Evolutionary conservation across 2,888 invertebrate genomes (phyloP), one percentile per base, ranked within the genome.

Genomic region (Sarcophaga caerulescens): DNA sequence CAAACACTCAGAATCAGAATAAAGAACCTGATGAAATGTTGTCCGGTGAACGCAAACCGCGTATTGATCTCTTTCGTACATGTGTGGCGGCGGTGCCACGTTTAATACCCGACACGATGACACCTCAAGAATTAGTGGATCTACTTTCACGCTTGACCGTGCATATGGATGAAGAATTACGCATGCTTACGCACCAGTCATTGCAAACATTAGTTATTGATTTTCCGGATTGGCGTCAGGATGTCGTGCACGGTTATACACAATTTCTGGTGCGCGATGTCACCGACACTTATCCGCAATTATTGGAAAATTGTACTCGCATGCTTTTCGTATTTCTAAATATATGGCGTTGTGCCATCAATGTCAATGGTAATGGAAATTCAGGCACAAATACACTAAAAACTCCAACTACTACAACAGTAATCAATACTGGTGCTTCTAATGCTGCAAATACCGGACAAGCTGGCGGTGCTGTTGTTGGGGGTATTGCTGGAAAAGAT

Each of bases 1-100:
- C 99, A 0, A 98, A 98, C 89, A 97, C 98, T 1, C 99, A 99
- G 92, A 99, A 98, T 92, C 96, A 97, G 68, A 98, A 98, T 88
- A 99, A 99, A 93, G 98, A 98, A 91, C 97, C 98, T 11, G 96
- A 96, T 89, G 98, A 98, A 93, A 97, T 98, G 95, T 95, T 97
- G 52, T 97, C 97, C 0, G 99, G 99, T 0, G 99, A 99, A 92
- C 95, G 99, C 60, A 99, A 99, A 92, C 99, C 99, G 0, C 96
- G 99, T 91, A 98, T 99, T 89, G 99, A 99, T 94, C 94, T 99
- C 89, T 99, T 99, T 92, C 95, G 99, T 65, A 99, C 99, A 0
- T 99, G 99, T 91, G 98, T 99, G 19, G 99, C 99, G 11, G 99
- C 99, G 6, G 98, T 99, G 90, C 99, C 99, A 0, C 96, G 99